phyloP scores from a whole-genome alignment of 2,888 invertebrate genomes.

The Phanerotoma sp. region DNA sequence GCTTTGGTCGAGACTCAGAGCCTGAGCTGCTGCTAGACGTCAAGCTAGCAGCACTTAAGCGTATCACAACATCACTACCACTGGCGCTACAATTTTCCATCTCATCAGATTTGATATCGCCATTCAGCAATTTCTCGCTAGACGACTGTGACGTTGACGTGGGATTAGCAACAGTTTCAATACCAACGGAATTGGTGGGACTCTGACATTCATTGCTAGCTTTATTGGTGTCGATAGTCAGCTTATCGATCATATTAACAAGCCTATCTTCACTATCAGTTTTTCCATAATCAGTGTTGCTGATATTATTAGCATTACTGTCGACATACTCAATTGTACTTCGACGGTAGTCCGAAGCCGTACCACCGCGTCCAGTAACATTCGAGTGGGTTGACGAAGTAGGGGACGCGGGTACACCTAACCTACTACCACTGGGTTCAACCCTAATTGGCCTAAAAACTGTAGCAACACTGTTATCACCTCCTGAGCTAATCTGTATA shows the following conservation, averaged over 20 bases:
- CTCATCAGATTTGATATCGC: constrained; percentile 46
- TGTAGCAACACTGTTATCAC: constrained; percentile 39
- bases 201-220: constrained; percentile 38
- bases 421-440: constrained; percentile 41
- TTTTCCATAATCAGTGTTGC: constrained; percentile 41
- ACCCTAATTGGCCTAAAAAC: constrained; percentile 55
- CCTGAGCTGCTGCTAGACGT: constrained; percentile 61
- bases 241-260: constrained; percentile 48
- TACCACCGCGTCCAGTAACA: constrained; percentile 53
- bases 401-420: constrained; percentile 45
- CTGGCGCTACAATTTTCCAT: constrained; percentile 33
- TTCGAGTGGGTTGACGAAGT: constrained; percentile 46
- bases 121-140: constrained; percentile 45
- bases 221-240: constrained; percentile 48
- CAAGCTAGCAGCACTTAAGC: constrained; percentile 62
- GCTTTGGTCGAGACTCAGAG: constrained; percentile 53
- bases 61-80: constrained; percentile 53
- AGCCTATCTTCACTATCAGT: constrained; percentile 45
- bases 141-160: constrained; percentile 40
- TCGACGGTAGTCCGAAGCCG: constrained; percentile 53
- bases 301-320: constrained; percentile 57
- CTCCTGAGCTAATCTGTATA: constrained; percentile 35
- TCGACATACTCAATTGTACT: constrained; percentile 57
- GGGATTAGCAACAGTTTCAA: constrained; percentile 48
- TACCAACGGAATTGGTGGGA: constrained; percentile 43